Conservation (phyloP, 2,797 vertebrate genomes). For the Clamator glandarius region DNA sequence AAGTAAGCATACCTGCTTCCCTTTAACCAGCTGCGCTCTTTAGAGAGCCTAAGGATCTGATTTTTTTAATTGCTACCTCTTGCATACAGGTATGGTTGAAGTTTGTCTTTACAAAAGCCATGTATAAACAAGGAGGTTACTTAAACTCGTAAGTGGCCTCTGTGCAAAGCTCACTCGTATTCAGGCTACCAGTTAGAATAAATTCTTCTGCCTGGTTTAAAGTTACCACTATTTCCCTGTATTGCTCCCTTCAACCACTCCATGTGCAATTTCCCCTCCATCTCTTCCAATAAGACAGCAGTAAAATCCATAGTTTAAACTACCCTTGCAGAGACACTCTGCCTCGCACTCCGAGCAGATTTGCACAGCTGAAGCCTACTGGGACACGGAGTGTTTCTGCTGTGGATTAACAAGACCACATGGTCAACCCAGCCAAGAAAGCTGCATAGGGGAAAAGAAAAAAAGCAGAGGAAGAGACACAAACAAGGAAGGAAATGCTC, state of each 20-base stretch:
- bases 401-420: background rate
- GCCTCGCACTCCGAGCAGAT: background rate
- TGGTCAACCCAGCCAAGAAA: background rate
- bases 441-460: no score
- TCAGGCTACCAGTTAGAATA: background rate
- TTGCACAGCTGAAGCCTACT: background rate
- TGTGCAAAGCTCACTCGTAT: background rate
- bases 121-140: background rate
- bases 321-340: background rate
- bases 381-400: background rate
- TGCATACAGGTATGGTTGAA: background rate
- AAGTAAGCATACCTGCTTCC: background rate
- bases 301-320: background rate
- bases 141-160: background rate
- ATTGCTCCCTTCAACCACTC: background rate
- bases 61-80: background rate
- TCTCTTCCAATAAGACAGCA: background rate
- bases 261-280: background rate
- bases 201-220: background rate
- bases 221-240: background rate
- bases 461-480: background rate
- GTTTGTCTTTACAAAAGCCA: background rate
- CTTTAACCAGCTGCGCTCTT: background rate
- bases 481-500: background rate
- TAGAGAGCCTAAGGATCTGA: background rate